Evolutionary conservation across 2,888 invertebrate species (phyloP).

Genomic region (Meghimatium bilineatum): DNA sequence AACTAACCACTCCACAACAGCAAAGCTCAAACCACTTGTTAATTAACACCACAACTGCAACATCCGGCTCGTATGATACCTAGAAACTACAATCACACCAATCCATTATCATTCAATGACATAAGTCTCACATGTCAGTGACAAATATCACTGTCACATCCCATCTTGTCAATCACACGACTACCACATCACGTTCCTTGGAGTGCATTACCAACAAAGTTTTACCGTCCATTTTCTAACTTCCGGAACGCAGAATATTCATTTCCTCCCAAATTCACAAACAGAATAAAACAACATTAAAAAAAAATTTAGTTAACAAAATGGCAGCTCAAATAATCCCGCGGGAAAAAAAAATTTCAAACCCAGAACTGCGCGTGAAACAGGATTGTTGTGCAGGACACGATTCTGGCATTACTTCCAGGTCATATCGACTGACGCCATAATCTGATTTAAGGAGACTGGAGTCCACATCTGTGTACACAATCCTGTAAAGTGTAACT

Average conservation of each 20-base stretch:
- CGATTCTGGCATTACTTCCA: background rate
- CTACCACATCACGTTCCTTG: constrained; percentile 8
- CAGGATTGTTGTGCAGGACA: background rate
- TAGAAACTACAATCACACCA: too few species aligned
- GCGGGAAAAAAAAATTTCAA: background rate
- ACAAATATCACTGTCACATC: too few species aligned
- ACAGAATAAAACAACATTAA: constrained; percentile 45
- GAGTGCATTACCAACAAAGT: constrained; percentile 25
- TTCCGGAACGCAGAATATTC: constrained; percentile 47
- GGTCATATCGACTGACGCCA: background rate
- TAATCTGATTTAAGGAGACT: background rate
- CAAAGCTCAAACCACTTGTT: too few species aligned
- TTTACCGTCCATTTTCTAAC: constrained; percentile 46
- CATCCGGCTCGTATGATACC: too few species aligned
- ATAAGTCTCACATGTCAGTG: too few species aligned
- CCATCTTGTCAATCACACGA: too few species aligned
- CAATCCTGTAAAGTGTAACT: background rate
- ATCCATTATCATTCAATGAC: too few species aligned
- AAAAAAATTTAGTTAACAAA: background rate
- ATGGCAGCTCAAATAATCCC: constrained; percentile 3
- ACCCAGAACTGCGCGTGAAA: background rate
- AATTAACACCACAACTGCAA: too few species aligned
- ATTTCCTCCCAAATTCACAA: constrained; percentile 51
- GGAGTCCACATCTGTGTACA: background rate
- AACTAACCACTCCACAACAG: too few species aligned